These are phyloP conservation scores for Heliconius charithonia DNA, from an alignment of 2,888 invertebrate genomes.

Conservation along the genomic window DNA sequence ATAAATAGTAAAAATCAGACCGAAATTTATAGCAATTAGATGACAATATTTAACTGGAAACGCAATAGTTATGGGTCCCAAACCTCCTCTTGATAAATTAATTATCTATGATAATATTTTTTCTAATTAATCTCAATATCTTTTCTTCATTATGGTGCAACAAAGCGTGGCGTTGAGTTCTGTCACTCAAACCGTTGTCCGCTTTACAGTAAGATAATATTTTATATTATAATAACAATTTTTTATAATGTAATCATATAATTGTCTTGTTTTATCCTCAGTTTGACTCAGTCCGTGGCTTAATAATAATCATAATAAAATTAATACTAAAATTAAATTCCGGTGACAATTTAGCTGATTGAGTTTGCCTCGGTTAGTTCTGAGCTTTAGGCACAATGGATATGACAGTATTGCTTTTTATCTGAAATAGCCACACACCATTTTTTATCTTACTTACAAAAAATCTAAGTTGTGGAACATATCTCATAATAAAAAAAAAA, in stretches of 20 bases:
- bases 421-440: no score
- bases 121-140: background rate
- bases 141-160: background rate
- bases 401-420: no score
- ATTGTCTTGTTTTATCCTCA: constrained; percentile 33
- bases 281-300: constrained; percentile 31
- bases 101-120: background rate
- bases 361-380: constrained; percentile 9
- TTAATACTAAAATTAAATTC: constrained; percentile 36
- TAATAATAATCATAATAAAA: constrained; percentile 29
- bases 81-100: background rate
- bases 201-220: background rate
- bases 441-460: no score
- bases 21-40: background rate
- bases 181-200: background rate
- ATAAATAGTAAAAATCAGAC: background rate
- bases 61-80: background rate
- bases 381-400: no score
- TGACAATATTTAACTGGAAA: background rate
- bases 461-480: no score
- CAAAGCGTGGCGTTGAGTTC: background rate
- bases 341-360: constrained; percentile 36
- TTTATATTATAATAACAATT: no score
- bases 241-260: background rate
- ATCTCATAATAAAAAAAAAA: no score